Base-by-base conservation (phyloP, 2,888 invertebrate species). In the Eudasyphora cyanicolor region DNA sequence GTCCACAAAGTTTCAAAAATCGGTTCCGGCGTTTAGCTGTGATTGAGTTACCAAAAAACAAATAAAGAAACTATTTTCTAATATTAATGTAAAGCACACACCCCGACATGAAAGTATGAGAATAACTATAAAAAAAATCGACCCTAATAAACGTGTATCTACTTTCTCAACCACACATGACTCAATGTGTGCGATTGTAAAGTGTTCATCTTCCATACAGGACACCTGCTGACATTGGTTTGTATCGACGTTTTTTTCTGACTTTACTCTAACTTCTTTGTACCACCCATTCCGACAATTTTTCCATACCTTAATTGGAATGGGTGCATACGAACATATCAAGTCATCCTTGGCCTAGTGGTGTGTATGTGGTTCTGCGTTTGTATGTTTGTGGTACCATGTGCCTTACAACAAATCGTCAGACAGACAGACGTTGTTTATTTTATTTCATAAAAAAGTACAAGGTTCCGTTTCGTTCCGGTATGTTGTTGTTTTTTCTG, bases 211-310 rank as follows among this genome's bases (percentile, higher is more conserved):
- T 32, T 2, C 21, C 54, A 45, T 49, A 60, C 19, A 74, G 79
- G 57, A 74, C 79, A 79, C 79, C 79, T 79, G 79, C 79, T 79
- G 79, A 74, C 42, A 74, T 45, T 35, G n/a, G 35, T 32, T 75
- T 12, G 62, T 64, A 51, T 71, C 38, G 29, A 21, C 27, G 62
- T 21, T 21, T 70, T 38, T 62, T 60, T 57, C 24, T 54, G 12
- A 60, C 2, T 62, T 62, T 62, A 17, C 12, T 62, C 19, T 38
- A 6, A 27, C 5, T 24, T 64, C 7, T 2, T 3, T 64, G 64
- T 64, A 7, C 12, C 4, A 10, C 8, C 7, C n/a, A 17, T 17
- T 17, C 17, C 1, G 49, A 1, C 49, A 51, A 12, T 45, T n/a
- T 12, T 51, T 54, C 27, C n/a, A 8, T 57, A 27, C 57, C 12